These are phyloP conservation scores for Sinocyclocheilus anshuiensis DNA, from an alignment of 2,113 vertebrate species.

Conservation along the genomic window DNA sequence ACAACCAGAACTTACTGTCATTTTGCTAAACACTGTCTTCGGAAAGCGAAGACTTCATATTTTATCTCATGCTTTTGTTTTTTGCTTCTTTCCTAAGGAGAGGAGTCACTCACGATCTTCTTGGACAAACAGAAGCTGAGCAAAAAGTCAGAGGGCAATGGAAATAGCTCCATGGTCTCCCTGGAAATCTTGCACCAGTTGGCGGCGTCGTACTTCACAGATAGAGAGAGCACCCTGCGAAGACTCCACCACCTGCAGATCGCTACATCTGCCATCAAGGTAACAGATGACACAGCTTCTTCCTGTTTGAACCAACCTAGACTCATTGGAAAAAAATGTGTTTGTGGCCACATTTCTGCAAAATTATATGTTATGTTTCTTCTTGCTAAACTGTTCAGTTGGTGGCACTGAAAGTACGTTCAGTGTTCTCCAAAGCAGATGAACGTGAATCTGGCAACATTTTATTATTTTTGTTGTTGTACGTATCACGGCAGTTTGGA, in stretches of 20 bases:
- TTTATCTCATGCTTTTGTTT: slow-evolving; percentile 11
- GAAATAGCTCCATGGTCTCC: slow-evolving; percentile 87
- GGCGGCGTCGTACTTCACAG: slow-evolving; percentile 98
- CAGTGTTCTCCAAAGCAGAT: neutral
- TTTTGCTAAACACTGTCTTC: slow-evolving; percentile 17
- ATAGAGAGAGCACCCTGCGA: slow-evolving; percentile 91
- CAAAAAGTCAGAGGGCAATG: slow-evolving; percentile 82
- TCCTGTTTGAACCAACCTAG: neutral
- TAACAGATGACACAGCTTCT: slow-evolving; percentile 58
- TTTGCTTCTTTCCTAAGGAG: slow-evolving; percentile 75
- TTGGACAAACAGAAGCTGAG: slow-evolving; percentile 96
- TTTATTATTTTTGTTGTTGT: neutral
- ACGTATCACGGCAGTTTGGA: neutral
- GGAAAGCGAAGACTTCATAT: neutral
- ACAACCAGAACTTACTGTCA: neutral
- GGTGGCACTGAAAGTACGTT: neutral
- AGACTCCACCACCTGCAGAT: slow-evolving; percentile 97
- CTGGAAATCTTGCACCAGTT: slow-evolving; percentile 95
- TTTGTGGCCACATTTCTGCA: neutral
- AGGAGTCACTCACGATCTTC: slow-evolving; percentile 97
- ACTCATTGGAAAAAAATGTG: neutral
- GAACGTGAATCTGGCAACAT: neutral
- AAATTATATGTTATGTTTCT: neutral
- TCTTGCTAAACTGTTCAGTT: neutral
- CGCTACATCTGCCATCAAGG: slow-evolving; percentile 95